phyloP scores from a whole-genome alignment of 1,140 invertebrate species.

The Arctopsyche grandis region DNA sequence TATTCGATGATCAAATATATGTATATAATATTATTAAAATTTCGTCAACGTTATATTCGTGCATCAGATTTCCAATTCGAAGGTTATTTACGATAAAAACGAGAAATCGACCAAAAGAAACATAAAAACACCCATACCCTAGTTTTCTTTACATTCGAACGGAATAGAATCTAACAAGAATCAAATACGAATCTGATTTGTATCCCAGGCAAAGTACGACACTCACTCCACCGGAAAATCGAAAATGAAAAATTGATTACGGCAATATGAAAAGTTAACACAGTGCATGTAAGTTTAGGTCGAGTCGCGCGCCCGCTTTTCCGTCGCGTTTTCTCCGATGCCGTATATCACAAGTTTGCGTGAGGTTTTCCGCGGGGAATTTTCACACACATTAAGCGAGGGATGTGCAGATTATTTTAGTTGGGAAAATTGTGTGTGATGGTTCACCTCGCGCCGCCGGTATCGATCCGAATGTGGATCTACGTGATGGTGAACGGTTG shows the following conservation, averaged over 20 bases:
- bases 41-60: too few species aligned
- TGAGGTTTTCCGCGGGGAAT: neutral
- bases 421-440: neutral
- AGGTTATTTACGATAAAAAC: neutral
- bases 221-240: too few species aligned
- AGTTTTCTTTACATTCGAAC: neutral
- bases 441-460: constrained; percentile 27
- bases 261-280: too few species aligned
- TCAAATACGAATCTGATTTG: neutral
- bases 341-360: neutral
- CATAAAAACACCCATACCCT: neutral
- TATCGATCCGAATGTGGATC: constrained; percentile 33
- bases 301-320: neutral
- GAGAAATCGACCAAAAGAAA: neutral
- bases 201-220: neutral
- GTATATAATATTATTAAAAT: too few species aligned
- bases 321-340: neutral
- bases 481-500: neutral
- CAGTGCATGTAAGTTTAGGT: too few species aligned
- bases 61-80: too few species aligned
- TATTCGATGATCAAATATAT: too few species aligned
- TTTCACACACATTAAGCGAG: too few species aligned
- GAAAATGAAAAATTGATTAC: too few species aligned
- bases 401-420: neutral
- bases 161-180: neutral